Evolutionary conservation across 2,113 vertebrate genomes (phyloP), one percentile per base, ranked within the genome.

Genomic region (Damaliscus lunatus): DNA sequence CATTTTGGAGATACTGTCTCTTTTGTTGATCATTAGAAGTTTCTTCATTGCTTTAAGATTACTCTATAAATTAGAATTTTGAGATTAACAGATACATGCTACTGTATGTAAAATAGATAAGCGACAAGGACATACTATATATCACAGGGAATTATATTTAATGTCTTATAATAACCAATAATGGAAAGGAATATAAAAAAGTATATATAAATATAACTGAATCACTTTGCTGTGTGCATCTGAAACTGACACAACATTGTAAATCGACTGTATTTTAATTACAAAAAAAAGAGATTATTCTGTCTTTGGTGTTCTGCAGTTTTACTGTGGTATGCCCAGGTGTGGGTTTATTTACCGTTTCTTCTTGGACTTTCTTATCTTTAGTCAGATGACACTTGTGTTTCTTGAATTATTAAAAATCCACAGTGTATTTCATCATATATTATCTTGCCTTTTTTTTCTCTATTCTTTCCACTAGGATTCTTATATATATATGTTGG

Each of bases 351-450:
- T 81, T 71, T 52, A 50, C 21, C 36, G 55, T 77, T 95, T 40
- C 86, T 91, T 77, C 13, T 43, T 87, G 60, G 13, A 3, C 57
- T 78, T 82, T 96, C 52, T 53, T 84, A 27, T 71, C n/a, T 78
- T 82, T 89, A 60, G 90, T 60, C 13, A 77, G 48, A 43, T 55
- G 19, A 53, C 31, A 57, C 21, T 36, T 21, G 3, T 78, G 50
- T 89, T 91, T 95, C 83, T 87, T 36, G 13, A 67, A 43, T 95
- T 91, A 88, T 74, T 90, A 74, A 86, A 88, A 64, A 55, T 88
- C 33, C 27, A 6, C 59, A 40, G 1, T 43, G 64, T 59, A 17
- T 62, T 19, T 93, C 12, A 23, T 67, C 27, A 33, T 81, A 8
- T 77, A 59, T 87, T 55, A 17, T 53, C 46, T 77, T 80, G 50